These are phyloP conservation scores for Galagoides demidoff DNA, from an alignment of 2,797 vertebrate species.

Conservation along the genomic window DNA sequence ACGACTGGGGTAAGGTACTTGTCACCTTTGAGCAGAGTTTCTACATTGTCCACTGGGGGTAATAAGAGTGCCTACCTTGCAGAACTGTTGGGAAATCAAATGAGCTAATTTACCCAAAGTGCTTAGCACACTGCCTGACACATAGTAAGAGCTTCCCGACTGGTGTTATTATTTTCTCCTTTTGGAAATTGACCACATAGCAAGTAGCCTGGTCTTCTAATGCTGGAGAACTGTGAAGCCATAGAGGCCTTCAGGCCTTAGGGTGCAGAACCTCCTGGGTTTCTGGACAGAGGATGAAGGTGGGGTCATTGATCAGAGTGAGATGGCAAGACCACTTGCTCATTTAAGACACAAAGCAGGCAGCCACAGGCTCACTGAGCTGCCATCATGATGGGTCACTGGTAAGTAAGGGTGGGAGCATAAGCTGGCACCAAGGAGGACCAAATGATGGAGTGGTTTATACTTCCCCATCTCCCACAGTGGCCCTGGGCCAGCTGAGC, in stretches of 20 bases:
- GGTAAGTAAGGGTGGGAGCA: conserved; percentile 26
- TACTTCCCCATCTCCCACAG: neutral
- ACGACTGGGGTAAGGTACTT: neutral
- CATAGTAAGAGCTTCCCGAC: neutral
- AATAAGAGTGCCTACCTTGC: neutral
- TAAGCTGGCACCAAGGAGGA: neutral
- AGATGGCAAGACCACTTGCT: neutral
- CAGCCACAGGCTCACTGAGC: neutral
- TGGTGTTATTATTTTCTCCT: neutral
- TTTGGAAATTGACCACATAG: neutral
- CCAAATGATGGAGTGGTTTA: neutral
- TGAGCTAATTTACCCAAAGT: neutral
- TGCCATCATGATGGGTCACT: neutral
- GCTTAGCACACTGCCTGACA: no score
- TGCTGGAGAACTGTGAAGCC: neutral
- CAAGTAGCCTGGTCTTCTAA: neutral
- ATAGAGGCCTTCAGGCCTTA: no score
- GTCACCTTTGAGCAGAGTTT: neutral
- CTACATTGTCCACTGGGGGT: neutral
- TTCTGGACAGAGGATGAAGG: neutral
- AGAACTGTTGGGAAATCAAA: neutral
- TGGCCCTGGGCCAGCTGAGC: neutral
- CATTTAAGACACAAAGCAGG: conserved; percentile 16
- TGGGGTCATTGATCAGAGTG: neutral
- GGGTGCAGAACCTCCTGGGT: neutral